phyloP scores from a whole-genome alignment of 2,888 invertebrate genomes.

The Bhutanitis thaidina region DNA sequence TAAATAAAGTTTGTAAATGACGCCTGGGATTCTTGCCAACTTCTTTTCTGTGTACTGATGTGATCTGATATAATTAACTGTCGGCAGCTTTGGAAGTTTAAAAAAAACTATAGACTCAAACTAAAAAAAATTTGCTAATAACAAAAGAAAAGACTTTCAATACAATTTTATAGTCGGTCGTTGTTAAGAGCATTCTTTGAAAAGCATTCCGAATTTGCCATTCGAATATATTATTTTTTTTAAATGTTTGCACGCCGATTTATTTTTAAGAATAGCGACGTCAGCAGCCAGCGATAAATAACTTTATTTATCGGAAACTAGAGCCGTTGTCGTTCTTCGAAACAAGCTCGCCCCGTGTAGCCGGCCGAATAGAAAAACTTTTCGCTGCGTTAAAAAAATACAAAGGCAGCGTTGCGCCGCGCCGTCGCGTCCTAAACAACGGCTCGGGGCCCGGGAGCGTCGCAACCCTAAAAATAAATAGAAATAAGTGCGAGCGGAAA shows the following conservation, averaged over 20 bases:
- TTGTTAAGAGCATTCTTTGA: too few relatives aligned
- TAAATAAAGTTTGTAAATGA: too few relatives aligned
- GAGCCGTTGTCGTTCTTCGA: not conserved
- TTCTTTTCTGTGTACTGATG: too few relatives aligned
- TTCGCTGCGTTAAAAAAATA: not conserved
- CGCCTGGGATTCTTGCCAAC: too few relatives aligned
- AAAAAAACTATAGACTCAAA: too few relatives aligned
- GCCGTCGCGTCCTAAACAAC: not conserved
- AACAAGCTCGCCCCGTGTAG: not conserved
- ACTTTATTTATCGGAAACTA: conserved; percentile 11
- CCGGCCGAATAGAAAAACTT: not conserved
- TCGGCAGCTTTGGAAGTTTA: too few relatives aligned
- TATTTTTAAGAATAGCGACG: conserved; percentile 1
- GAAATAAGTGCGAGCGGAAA: conserved; percentile 42
- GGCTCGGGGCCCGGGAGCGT: conserved; percentile 10
- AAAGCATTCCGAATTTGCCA: conserved; percentile 1
- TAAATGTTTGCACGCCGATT: not conserved
- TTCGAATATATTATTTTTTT: not conserved
- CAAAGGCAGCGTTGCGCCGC: not conserved
- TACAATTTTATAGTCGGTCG: too few relatives aligned
- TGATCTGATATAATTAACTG: too few relatives aligned
- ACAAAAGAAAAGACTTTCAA: too few relatives aligned
- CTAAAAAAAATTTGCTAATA: too few relatives aligned
- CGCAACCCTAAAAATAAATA: conserved; percentile 40
- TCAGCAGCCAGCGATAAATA: conserved; percentile 5